Evolutionary conservation across 2,888 invertebrate genomes (phyloP), one percentile per base, ranked within the genome.

Genomic region (Thera britannica): DNA sequence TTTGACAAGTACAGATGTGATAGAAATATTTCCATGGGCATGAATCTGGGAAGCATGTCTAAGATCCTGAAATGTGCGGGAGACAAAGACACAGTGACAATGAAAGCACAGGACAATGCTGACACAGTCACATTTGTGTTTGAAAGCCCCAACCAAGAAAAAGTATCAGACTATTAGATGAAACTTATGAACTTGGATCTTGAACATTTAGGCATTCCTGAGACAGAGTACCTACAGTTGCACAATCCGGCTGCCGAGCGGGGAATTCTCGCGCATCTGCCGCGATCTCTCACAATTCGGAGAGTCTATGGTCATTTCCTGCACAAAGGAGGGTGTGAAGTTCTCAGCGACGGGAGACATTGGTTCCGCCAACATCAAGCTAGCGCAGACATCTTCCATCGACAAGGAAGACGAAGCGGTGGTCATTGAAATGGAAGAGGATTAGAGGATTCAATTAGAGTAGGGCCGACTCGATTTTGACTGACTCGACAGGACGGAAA

Each of bases 1-100:
- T 99, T 99, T 82, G 99, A 99, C 87, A 98, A 98, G 84, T 99
- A 98, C 91, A 96, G 99, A 87, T 99, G 99, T 89, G 99, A 99
- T 90, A 96, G 99, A 80, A 99, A 99, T 90, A 94, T 99, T 65
- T 98, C 98, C 0, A 97, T 99, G 97, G 99, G 99, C 68, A 98
- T 99, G 96, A 99, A 97, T 92, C 94, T 98, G 73, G 96, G 96
- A 78, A 98, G 98, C 81, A 97, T 99, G 97, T 96, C 98, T 0
- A 99, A 99, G 87, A 99, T 99, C 72, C 94, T 99, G 73, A 98
- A 98, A 90, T 99, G 99, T 87, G 98, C 99, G n/a, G 97, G 97
- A 59, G 97, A 98, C 82, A 99, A 99, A 84, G 99, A 99, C 88
- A 97, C 98, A n/a, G 97, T 98, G 34, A 99, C 99, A 3, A 96